Evolutionary conservation across 2,797 vertebrate species (phyloP).

Genomic region (Coreius guichenoti): DNA sequence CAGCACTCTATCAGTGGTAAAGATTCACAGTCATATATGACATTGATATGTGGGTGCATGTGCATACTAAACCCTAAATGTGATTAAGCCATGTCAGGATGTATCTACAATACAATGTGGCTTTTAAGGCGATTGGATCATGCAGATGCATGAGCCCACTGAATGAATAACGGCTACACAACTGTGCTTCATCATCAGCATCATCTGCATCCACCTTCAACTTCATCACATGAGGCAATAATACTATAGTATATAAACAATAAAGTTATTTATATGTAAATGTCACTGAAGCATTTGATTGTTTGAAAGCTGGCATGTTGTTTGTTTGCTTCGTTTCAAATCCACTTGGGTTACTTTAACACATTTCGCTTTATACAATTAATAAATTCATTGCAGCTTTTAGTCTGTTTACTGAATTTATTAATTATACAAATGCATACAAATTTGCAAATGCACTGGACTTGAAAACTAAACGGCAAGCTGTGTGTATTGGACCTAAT

Average conservation of each 20-base stretch:
- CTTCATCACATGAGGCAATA: neutral
- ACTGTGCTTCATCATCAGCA: conserved; percentile 38
- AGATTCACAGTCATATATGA: conserved; percentile 7
- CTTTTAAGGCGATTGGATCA: conserved; percentile 58
- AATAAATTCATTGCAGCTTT: neutral
- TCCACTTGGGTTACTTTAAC: neutral
- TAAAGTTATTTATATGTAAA: neutral
- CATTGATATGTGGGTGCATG: conserved; percentile 13
- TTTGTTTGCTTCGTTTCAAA: neutral
- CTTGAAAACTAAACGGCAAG: neutral
- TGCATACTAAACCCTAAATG: conserved; percentile 39
- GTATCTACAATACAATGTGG: conserved; percentile 31
- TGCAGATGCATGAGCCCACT: conserved; percentile 6
- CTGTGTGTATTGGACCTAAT: conserved; percentile 20
- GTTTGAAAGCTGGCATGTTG: neutral
- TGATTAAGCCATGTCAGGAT: conserved; percentile 47
- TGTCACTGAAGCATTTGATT: neutral
- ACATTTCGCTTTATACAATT: neutral
- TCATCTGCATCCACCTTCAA: neutral
- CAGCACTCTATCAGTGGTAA: neutral
- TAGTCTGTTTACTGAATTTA: neutral
- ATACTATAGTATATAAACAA: neutral
- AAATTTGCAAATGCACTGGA: neutral
- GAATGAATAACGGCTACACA: conserved; percentile 28
- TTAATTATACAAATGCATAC: neutral